Base-by-base conservation (phyloP, 2,888 invertebrate genomes). In the Trissolcus brochymenae region DNA sequence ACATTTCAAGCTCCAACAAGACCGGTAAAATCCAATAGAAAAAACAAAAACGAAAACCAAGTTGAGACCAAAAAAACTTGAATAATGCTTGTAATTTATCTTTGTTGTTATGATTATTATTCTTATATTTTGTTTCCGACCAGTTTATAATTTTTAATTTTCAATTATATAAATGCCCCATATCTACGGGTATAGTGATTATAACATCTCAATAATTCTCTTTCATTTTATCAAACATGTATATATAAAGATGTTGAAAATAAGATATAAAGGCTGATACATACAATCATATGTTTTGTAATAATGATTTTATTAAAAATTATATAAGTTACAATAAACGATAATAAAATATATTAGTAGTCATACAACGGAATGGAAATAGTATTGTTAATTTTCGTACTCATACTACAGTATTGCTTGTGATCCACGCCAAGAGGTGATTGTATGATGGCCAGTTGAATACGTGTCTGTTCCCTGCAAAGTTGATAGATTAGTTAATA, bases 351-450 rank as follows among this genome's bases (percentile, higher is more conserved):
- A 85, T 83, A 84, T 84, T 77, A 80, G 78, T 80, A 80, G 76
- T 70, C 71, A 60, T 77, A 79, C 66, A 64, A 75, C 46, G 71
- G 59, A 77, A 74, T 71, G 53, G 21, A 79, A 82, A 81, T 83
- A 85, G 84, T 82, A 86, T 81, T 83, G 79, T 87, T 84, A 86
- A 81, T 79, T 62, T 81, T 80, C 78, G 78, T 81, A 78, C 80
- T 11, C 9, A 35, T 35, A 76, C 83, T 86, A 89, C 70, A 89
- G 82, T 83, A 89, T 89, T 84, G 91, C 90, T 84, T 91, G 91
- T 62, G 91, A 91, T 81, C 91, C 91, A 84, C 91, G 89, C 91
- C 91, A 91, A 74, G 91, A 91, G 82, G 90, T 90, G 79, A 90
- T 89, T 83, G 87, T 90, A 87, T 84, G 91, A 87, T 91, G 91